Evolutionary conservation across 2,113 vertebrate genomes (phyloP), one percentile per base, ranked within the genome.

Genomic region (Phoxinus phoxinus): DNA sequence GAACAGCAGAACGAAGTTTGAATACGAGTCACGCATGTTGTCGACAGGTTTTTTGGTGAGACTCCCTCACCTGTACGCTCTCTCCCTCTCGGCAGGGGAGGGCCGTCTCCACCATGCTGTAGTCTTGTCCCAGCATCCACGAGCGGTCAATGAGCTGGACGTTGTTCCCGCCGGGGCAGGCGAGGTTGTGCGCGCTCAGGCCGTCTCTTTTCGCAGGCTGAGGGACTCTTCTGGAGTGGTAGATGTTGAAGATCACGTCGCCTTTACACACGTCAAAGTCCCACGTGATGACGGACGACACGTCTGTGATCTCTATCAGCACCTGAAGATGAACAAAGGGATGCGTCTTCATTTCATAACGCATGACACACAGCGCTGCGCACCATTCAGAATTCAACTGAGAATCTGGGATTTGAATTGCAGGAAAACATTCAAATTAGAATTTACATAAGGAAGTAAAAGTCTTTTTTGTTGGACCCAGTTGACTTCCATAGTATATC

Each of bases 251-350:
- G 44, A 96, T 93, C 4, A 98, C 93, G 86, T 99, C 97, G 0
- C 98, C 98, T 93, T 98, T 99, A 89, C 95, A 98, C 87, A 99
- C 96, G 0, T 99, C 98, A 74, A 99, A 99, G 91, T 99, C 98
- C 98, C 98, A 99, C 0, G 97, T 99, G 93, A 99, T 98, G 87
- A 99, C 97, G 0, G 97, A 97, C 0, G 97, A 96, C 7, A 96
- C 95, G 0, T 99, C 98, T 59, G 96, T 94, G 25, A 99, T 97
- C 92, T 99, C 96, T 11, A 99, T 93, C 88, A 97, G 93, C 85
- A 99, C 95, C 98, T 99, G 91, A 3, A 71, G 61, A 46, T 72
- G 23, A 76, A 87, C 32, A 59, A n/a, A 6, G 23, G 27, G 12
- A 48, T 27, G 74, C 74, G 37, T 61, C 12, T 12, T 75, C 6